Evolutionary conservation across 2,797 vertebrate species (phyloP).

Genomic region (Rhodeus uyekii): DNA sequence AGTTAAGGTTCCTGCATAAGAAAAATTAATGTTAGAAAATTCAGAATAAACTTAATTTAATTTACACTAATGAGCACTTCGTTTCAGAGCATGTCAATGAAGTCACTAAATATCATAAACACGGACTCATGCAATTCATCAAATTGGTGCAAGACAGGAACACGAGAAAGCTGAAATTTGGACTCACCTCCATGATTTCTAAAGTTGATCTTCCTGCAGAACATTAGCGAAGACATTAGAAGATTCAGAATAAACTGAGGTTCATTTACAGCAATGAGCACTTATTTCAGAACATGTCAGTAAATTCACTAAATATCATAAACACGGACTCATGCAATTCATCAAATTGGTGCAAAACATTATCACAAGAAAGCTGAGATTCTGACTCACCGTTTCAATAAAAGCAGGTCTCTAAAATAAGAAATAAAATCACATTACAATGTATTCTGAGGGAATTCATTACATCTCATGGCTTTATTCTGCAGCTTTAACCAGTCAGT

Average conservation of each 20-base stretch:
- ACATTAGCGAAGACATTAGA: neutral
- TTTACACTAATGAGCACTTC: no score
- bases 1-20: neutral
- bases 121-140: slow-evolving; percentile 74
- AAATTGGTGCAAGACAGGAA: neutral
- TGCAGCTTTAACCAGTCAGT: slow-evolving; percentile 37
- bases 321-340: slow-evolving; percentile 78
- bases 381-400: neutral
- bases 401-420: neutral
- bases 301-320: slow-evolving; percentile 58
- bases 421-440: neutral
- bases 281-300: slow-evolving; percentile 46
- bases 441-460: rapidly evolving
- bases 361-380: neutral
- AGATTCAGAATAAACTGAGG: neutral
- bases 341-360: neutral
- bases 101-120: slow-evolving; percentile 70
- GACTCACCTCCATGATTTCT: no score
- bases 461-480: no score
- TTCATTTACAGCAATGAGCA: neutral
- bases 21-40: neutral
- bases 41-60: rapidly evolving
- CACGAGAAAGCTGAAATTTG: neutral
- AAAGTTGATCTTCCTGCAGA: no score
- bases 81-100: slow-evolving; percentile 14